Evolutionary conservation across 2,888 invertebrate species (phyloP).

Genomic region (Mesoligia furuncula): DNA sequence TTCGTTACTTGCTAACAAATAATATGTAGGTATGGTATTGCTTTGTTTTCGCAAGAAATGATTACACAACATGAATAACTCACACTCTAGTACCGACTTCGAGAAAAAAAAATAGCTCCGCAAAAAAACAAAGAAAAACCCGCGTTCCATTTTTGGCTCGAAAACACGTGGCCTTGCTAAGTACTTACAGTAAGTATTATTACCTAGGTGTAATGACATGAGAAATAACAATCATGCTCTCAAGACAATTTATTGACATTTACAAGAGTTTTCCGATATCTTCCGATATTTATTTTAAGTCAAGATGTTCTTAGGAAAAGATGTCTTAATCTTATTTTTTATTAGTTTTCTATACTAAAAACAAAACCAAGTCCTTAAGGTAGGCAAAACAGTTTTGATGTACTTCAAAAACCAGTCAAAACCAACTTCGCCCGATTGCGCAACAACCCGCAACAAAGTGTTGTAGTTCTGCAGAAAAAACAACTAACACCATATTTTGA

Average conservation of each 20-base stretch:
- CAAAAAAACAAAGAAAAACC: not conserved
- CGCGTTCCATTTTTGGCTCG: not conserved
- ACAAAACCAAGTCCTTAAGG: not conserved
- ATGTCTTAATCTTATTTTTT: not conserved
- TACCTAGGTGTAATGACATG: constrained; percentile 16
- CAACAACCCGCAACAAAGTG: constrained; percentile 18
- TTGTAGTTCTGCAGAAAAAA: constrained; percentile 7
- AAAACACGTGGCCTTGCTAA: constrained; percentile 18
- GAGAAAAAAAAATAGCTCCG: not conserved
- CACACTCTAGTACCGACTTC: not conserved
- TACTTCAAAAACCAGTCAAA: constrained; percentile 11
- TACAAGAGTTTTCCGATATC: constrained; percentile 7
- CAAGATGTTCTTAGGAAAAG: not conserved
- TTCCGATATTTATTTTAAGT: constrained; percentile 9
- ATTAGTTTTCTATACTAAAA: not conserved
- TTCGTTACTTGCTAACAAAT: constrained; percentile 46
- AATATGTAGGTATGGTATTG: constrained; percentile 16
- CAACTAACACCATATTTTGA: constrained; percentile 16
- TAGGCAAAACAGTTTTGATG: not conserved
- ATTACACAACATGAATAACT: constrained; percentile 25
- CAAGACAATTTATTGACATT: constrained; percentile 6
- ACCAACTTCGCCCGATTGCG: not conserved
- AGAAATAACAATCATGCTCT: not conserved
- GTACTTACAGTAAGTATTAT: constrained; percentile 7
- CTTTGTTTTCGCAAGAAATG: constrained; percentile 21